phyloP scores from a whole-genome alignment of 2,113 vertebrate species.

The Dicaeum eximium region DNA sequence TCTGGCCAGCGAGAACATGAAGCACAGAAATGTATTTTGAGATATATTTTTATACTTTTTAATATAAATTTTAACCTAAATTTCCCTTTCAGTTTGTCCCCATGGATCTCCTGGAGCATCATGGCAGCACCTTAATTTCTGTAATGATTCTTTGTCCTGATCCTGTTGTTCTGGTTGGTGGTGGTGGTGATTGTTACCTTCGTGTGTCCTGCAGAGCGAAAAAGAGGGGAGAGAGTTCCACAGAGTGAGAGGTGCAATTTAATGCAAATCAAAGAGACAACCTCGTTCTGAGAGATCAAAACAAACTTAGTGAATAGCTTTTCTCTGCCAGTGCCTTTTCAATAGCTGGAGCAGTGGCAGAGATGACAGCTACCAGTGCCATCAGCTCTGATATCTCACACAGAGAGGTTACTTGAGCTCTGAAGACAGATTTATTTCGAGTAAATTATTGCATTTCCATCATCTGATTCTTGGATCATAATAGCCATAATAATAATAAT shows the following conservation, averaged over 20 bases:
- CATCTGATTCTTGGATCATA: neutral
- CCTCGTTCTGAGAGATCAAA: neutral
- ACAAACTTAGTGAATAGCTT: neutral
- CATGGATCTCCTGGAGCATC: neutral
- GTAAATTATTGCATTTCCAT: constrained; percentile 21
- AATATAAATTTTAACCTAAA: neutral
- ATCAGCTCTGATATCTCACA: neutral
- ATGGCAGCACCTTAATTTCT: neutral
- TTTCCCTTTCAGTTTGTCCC: neutral
- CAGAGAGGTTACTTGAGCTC: neutral
- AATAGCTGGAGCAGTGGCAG: neutral
- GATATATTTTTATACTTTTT: neutral
- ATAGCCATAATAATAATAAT: neutral
- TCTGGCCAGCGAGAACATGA: neutral
- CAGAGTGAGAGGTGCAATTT: neutral
- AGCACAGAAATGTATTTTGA: neutral
- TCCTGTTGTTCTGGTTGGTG: neutral
- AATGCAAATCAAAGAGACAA: neutral
- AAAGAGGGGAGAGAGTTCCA: neutral
- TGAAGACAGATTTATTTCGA: neutral
- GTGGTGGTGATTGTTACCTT: neutral
- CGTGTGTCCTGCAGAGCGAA: neutral
- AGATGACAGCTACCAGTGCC: neutral
- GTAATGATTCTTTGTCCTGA: neutral
- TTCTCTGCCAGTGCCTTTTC: neutral